Conservation (phyloP, 2,888 invertebrate genomes). For the Netelia inedita region DNA sequence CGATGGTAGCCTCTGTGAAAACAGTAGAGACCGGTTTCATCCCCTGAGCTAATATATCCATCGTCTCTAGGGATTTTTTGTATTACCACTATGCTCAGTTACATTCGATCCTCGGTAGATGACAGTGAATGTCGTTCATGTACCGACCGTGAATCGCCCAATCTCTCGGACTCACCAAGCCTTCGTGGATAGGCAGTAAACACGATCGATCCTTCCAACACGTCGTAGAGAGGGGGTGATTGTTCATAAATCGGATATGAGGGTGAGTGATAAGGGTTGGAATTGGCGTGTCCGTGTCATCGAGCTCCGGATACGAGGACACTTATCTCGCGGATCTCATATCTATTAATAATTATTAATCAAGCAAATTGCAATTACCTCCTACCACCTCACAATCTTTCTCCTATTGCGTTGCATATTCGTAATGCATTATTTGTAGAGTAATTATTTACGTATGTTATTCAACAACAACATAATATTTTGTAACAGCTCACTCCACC, state of each 20-base stretch:
- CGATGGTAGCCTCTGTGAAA: background rate
- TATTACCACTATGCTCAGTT: background rate
- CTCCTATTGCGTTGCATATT: too few species aligned
- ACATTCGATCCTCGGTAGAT: conserved; percentile 25
- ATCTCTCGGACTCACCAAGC: background rate
- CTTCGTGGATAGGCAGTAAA: background rate
- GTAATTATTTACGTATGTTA: too few species aligned
- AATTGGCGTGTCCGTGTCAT: conserved; percentile 3
- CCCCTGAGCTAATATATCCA: background rate
- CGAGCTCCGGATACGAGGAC: background rate
- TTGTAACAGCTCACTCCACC: too few species aligned
- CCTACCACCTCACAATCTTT: background rate
- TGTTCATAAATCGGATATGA: background rate
- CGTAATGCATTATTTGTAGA: too few species aligned
- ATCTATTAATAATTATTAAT: conserved; percentile 33
- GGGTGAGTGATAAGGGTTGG: background rate
- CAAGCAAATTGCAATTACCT: conserved; percentile 20
- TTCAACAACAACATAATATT: too few species aligned
- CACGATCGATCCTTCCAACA: conserved; percentile 44
- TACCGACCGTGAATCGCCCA: conserved; percentile 47
- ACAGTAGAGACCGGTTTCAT: background rate
- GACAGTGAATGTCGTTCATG: conserved; percentile 3
- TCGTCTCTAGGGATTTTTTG: conserved; percentile 7
- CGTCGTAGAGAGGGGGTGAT: conserved; percentile 15
- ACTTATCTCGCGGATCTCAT: background rate